These are phyloP conservation scores for Ciconia boyciana DNA, from an alignment of 2,113 vertebrate genomes.

Conservation along the genomic window DNA sequence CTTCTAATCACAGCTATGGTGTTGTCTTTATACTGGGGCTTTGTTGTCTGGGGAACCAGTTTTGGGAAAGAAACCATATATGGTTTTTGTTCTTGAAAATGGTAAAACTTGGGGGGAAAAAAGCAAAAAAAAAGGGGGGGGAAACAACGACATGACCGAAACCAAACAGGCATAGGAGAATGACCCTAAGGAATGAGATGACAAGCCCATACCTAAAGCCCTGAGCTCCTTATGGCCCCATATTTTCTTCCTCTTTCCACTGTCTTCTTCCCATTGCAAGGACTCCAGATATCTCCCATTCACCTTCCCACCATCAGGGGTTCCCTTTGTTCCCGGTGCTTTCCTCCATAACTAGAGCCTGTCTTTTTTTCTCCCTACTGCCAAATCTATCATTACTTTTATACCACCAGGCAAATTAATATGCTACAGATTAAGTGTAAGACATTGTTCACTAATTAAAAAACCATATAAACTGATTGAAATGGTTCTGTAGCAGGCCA, in stretches of 20 bases:
- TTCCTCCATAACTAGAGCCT: background rate
- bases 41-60: background rate
- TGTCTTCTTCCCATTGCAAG: background rate
- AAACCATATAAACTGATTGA: background rate
- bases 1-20: background rate
- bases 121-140: no score
- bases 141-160: background rate
- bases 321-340: background rate
- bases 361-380: background rate
- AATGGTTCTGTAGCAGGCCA: background rate
- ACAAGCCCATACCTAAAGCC: background rate
- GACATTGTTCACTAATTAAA: background rate
- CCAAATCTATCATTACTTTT: background rate
- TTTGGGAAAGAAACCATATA: background rate
- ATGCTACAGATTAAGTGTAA: background rate
- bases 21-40: background rate
- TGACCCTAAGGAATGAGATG: background rate
- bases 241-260: background rate
- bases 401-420: background rate
- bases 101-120: rapidly evolving
- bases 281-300: background rate
- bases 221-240: background rate
- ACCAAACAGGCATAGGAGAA: background rate
- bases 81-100: background rate
- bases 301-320: background rate